phyloP scores from a whole-genome alignment of 2,888 invertebrate species.

The Campoplex nolae region DNA sequence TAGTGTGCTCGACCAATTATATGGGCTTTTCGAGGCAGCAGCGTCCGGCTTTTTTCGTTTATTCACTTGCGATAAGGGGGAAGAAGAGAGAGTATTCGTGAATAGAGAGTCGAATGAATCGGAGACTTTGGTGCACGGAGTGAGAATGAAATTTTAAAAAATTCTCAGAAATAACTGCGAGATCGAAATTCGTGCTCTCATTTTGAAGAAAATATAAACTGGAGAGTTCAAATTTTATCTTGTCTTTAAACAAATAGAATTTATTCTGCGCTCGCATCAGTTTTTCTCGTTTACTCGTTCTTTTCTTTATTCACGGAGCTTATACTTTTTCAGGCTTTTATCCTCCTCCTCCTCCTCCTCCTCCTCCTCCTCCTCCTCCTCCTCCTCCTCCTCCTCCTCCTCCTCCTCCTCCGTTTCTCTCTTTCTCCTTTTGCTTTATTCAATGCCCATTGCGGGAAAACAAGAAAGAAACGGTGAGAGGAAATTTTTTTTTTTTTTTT shows the following conservation, averaged over 20 bases:
- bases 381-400: too few species aligned
- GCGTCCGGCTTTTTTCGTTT: neutral
- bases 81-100: neutral
- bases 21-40: neutral
- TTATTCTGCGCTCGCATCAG: neutral
- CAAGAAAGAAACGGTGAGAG: neutral
- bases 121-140: too few species aligned
- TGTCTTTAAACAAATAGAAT: constrained; percentile 2
- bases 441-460: neutral
- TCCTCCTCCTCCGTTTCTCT: neutral
- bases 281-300: neutral
- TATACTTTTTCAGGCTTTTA: constrained; percentile 15
- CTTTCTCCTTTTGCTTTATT: constrained; percentile 5
- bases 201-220: neutral
- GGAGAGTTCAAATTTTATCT: neutral
- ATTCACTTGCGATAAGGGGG: neutral
- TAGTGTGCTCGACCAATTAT: neutral
- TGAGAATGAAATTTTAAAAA: too few species aligned
- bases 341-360: neutral
- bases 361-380: too few species aligned
- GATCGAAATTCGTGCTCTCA: neutral
- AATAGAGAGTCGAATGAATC: neutral
- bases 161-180: neutral
- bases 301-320: constrained; percentile 33
- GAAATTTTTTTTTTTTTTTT: neutral